Conservation (phyloP, 2,888 invertebrate genomes). For the Allacma fusca region DNA sequence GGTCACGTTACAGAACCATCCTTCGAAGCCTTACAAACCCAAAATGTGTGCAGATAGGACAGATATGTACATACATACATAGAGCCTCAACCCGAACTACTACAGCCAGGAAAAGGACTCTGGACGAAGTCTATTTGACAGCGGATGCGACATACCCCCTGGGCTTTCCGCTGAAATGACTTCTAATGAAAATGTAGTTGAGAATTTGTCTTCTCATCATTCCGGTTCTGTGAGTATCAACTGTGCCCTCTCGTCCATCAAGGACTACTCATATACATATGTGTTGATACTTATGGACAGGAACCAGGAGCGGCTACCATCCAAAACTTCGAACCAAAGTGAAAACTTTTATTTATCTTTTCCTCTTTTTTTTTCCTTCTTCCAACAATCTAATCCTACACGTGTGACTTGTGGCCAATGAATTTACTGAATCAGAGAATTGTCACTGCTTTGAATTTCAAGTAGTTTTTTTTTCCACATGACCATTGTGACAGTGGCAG, state of each 20-base stretch:
- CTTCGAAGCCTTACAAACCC: no score
- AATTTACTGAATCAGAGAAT: constrained; percentile 21
- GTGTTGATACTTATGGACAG: no score
- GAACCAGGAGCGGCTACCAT: no score
- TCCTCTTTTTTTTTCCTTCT: background rate
- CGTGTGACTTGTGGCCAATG: constrained; percentile 37
- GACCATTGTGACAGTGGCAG: background rate
- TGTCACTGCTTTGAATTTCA: constrained; percentile 15
- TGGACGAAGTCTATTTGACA: constrained; percentile 6
- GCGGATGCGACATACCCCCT: constrained; percentile 39
- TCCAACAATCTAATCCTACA: constrained; percentile 1
- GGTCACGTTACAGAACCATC: no score
- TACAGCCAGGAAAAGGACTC: no score
- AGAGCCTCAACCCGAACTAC: no score
- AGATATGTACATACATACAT: no score
- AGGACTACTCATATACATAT: background rate
- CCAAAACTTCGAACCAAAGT: background rate
- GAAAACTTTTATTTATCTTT: constrained; percentile 10
- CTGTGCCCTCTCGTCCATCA: background rate
- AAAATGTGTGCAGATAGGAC: no score
- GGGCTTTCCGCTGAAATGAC: constrained; percentile 43
- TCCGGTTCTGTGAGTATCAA: background rate
- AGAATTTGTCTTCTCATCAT: constrained; percentile 40
- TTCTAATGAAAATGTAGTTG: constrained; percentile 42
- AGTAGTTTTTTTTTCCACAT: background rate